Base-by-base conservation (phyloP, 2,888 invertebrate genomes). In the Chymomyza procnemis region DNA sequence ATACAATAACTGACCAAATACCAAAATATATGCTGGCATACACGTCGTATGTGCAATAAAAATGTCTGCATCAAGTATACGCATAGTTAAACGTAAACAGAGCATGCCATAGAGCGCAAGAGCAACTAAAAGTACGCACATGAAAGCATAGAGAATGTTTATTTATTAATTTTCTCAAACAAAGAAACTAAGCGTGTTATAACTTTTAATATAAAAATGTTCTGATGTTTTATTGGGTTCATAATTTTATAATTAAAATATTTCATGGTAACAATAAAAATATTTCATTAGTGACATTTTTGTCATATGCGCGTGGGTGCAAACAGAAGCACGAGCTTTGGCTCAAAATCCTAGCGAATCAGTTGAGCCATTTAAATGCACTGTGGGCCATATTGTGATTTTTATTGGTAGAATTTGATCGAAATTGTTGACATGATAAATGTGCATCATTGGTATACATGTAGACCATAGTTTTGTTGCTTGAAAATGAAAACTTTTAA, bases 211-310 rank as follows among this genome's bases (percentile, higher is more conserved):
- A 48, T 47, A 22, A 61, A 72, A 48, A 46, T 16, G 50, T 6
- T 12, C 8, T n/a, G 16, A 5, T 50, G 50, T 19, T 18, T 50
- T 41, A 18, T 21, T 50, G 50, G 30, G 50, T 19, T 61, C 56
- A 59, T 67, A 46, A 50, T 26, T 73, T 81, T 67, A 50, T 50
- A 75, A 80, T 75, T 66, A 72, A 75, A 80, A 72, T 59, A 62
- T 50, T 55, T 19, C 16, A 61, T 56, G 52, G 48, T 34, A 46
- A 16, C 57, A 47, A 55, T 34, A 50, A 59, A 74, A 56, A 67
- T 71, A 72, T 75, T 74, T 80, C 61, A 72, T 72, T 69, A 55
- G 56, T 59, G 59, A 55, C n/a, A 59, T 64, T 68, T 68, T 68
- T 8, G 16, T 12, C 59, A 68, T 68, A 12, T 26, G 26, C 26